Evolutionary conservation across 1,140 invertebrate species (phyloP).

Genomic region (Drosophila nebulosa): DNA sequence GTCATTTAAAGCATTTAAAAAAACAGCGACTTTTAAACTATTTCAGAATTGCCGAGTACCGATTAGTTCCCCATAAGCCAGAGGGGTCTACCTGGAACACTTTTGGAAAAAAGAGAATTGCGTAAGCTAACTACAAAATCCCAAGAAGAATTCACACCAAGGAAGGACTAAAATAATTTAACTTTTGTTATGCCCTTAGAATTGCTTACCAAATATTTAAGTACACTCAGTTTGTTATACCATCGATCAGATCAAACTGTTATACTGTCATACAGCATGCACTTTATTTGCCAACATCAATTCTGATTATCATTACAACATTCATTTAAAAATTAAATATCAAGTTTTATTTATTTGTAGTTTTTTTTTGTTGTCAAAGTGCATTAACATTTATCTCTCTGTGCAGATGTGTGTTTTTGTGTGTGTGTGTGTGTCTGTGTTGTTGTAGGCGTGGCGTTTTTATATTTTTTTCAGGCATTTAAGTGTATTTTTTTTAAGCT

Average conservation of each 20-base stretch:
- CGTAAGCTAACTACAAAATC: too few relatives aligned
- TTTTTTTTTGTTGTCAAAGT: slow-evolving; percentile 8
- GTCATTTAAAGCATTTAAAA: too few relatives aligned
- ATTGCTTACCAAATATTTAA: not conserved
- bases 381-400: slow-evolving; percentile 19
- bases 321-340: slow-evolving; percentile 45
- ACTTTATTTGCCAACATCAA: slow-evolving; percentile 20
- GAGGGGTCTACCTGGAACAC: too few relatives aligned
- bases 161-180: too few relatives aligned
- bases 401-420: slow-evolving; percentile 1
- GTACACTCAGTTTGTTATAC: not conserved
- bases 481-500: slow-evolving; percentile 19
- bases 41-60: too few relatives aligned
- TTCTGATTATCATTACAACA: slow-evolving; percentile 38
- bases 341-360: slow-evolving; percentile 11
- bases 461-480: slow-evolving; percentile 33
- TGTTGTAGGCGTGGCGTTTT: slow-evolving; percentile 23
- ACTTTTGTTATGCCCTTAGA: not conserved
- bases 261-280: slow-evolving; percentile 59
- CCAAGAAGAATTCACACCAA: too few relatives aligned
- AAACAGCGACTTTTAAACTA: too few relatives aligned
- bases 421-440: not conserved
- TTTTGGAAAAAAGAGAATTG: too few relatives aligned
- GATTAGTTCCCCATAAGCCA: too few relatives aligned
- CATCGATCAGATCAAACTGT: not conserved